Evolutionary conservation across 2,113 vertebrate genomes (phyloP).

Genomic region (Urocolius indicus): DNA sequence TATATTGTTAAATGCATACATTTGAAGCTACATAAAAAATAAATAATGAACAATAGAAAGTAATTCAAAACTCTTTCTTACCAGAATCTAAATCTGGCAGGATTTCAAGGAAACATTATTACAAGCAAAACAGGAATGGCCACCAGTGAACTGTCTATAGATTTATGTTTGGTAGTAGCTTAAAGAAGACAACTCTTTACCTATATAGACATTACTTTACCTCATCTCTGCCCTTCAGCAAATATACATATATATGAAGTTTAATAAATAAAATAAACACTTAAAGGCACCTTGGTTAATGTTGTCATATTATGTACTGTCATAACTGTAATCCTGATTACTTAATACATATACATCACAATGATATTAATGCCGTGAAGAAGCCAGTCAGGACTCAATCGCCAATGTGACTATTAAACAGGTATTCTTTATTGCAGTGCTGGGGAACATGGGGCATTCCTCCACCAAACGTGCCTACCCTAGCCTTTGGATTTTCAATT

Average conservation of each 20-base stretch:
- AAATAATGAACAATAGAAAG: neutral
- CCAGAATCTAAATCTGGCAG: neutral
- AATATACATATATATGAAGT: neutral
- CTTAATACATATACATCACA: neutral
- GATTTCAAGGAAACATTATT: slow-evolving; percentile 26
- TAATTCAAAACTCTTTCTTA: neutral
- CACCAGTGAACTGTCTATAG: neutral
- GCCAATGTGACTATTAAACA: no score
- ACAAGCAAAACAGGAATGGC: neutral
- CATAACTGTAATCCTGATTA: neutral
- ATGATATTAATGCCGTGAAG: neutral
- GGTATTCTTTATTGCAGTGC: no score
- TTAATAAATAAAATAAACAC: slow-evolving; percentile 14
- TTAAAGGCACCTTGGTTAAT: neutral
- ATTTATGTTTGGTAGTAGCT: neutral
- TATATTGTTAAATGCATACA: neutral
- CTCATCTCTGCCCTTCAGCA: neutral
- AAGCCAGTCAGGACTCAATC: no score
- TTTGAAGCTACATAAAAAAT: slow-evolving; percentile 25
- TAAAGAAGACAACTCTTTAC: neutral
- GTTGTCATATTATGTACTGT: neutral
- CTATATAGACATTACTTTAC: neutral
- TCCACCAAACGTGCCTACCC: no score
- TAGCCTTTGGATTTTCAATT: no score
- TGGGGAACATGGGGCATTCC: no score